Percentiles rank a stretch among this genome's conserved stretches.
Conservation (phyloP, 2,113 vertebrate genomes). For the Rhabdornis inornatus region DNA sequence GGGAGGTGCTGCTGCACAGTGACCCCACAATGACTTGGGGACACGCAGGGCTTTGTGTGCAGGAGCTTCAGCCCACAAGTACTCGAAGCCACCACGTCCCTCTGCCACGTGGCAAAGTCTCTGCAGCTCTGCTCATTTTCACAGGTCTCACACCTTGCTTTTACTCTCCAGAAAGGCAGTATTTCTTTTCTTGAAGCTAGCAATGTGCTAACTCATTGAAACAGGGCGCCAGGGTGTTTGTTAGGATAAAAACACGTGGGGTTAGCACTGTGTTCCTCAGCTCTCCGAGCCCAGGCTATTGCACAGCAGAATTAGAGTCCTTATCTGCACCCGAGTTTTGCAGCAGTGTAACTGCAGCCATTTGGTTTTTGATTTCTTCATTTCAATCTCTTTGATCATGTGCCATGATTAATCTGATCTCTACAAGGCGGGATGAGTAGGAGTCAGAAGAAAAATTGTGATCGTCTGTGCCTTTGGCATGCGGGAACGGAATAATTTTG, state of each 20-base stretch:
- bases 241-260: background rate
- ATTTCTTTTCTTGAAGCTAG: background rate
- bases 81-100: fast-evolving
- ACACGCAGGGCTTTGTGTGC: fast-evolving
- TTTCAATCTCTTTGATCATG: constrained; percentile 9
- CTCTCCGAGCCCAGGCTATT: background rate
- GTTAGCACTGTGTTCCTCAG: background rate
- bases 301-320: background rate
- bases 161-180: background rate
- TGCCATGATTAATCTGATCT: constrained; percentile 12
- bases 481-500: background rate
- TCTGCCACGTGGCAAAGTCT: background rate
- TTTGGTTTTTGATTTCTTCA: background rate
- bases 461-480: constrained; percentile 11
- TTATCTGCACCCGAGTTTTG: background rate
- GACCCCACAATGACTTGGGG: background rate
- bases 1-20: background rate
- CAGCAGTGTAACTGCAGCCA: background rate
- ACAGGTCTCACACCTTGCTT: background rate
- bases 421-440: background rate
- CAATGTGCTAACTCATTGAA: background rate
- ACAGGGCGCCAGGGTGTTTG: background rate
- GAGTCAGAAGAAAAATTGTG: constrained; percentile 29
- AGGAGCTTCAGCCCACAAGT: background rate
- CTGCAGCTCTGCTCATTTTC: background rate